Evolutionary conservation across 1,140 invertebrate genomes (phyloP).

Genomic region (Paraescarpia echinospica): DNA sequence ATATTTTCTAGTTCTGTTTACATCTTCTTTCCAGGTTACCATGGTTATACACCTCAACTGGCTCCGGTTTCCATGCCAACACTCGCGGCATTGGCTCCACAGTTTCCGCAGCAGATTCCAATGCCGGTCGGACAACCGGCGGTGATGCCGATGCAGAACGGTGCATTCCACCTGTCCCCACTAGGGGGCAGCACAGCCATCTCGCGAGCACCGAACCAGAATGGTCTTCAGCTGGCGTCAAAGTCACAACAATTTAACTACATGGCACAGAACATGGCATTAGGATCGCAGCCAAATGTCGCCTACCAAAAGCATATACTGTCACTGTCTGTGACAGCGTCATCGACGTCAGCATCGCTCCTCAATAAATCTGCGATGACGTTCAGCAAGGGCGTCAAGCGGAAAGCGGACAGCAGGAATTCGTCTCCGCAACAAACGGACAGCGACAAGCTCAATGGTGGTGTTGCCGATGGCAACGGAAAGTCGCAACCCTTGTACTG

Average conservation of each 20-base stretch:
- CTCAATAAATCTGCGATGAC: not conserved
- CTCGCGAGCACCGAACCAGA: not conserved
- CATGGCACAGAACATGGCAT: not conserved
- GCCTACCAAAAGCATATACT: not conserved
- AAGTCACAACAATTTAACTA: not conserved
- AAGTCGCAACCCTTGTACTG: conserved; percentile 39
- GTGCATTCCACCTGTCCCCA: not conserved
- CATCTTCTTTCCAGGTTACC: not conserved
- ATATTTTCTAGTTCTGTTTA: not conserved
- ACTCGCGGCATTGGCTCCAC: not conserved
- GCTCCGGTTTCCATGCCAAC: not conserved
- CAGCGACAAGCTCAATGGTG: not conserved
- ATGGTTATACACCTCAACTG: not conserved
- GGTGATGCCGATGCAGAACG: not conserved
- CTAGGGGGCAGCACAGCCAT: not conserved
- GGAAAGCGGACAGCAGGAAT: not conserved
- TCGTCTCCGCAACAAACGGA: not conserved
- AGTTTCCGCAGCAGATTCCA: not conserved
- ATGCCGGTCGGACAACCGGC: not conserved
- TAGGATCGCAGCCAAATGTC: not conserved
- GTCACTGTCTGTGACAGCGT: not conserved
- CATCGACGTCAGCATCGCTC: not conserved
- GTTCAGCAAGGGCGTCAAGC: conserved; percentile 8
- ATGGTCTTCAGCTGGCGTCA: not conserved
- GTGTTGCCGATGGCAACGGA: not conserved